Conservation (phyloP, 2,797 vertebrate species). For the Betta splendens region DNA sequence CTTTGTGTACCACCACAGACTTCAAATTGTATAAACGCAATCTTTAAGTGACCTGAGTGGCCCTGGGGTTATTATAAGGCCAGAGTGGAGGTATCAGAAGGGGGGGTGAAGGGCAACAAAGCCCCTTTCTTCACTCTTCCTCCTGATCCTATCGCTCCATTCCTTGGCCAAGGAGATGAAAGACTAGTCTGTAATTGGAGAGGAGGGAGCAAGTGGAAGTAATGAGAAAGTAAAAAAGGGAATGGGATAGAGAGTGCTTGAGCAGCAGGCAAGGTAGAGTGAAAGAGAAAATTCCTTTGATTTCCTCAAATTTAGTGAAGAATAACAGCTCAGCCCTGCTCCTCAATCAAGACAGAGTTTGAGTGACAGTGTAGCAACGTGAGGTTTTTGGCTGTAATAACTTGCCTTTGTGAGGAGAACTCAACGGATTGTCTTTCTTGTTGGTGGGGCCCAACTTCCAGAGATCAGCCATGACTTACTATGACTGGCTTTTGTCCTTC, state of each 20-base stretch:
- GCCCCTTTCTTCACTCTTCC: slow-evolving; percentile 82
- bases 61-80: slow-evolving; percentile 75
- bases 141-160: slow-evolving; percentile 84
- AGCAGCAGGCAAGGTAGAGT: slow-evolving; percentile 67
- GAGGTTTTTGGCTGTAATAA: slow-evolving; percentile 78
- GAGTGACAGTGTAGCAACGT: slow-evolving; percentile 78
- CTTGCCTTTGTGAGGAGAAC: slow-evolving; percentile 70
- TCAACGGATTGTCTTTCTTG: slow-evolving; percentile 72
- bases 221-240: slow-evolving; percentile 74
- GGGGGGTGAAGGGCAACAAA: slow-evolving; percentile 76
- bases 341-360: slow-evolving; percentile 62
- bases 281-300: slow-evolving; percentile 77
- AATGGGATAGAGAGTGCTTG: slow-evolving; percentile 64
- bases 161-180: slow-evolving; percentile 82
- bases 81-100: slow-evolving; percentile 59
- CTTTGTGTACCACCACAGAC: slow-evolving; percentile 25
- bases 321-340: slow-evolving; percentile 70
- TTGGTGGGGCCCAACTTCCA: slow-evolving; percentile 64
- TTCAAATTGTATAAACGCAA: slow-evolving; percentile 36
- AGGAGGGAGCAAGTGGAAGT: slow-evolving; percentile 76
- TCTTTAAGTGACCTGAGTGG: slow-evolving; percentile 63
- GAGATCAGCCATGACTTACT: slow-evolving; percentile 76
- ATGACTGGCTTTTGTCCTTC: slow-evolving; percentile 78
- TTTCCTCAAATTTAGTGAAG: slow-evolving; percentile 80
- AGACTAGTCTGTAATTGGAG: slow-evolving; percentile 81